Conservation (phyloP, 2,113 vertebrate genomes). For the Ammodytes dubius region DNA sequence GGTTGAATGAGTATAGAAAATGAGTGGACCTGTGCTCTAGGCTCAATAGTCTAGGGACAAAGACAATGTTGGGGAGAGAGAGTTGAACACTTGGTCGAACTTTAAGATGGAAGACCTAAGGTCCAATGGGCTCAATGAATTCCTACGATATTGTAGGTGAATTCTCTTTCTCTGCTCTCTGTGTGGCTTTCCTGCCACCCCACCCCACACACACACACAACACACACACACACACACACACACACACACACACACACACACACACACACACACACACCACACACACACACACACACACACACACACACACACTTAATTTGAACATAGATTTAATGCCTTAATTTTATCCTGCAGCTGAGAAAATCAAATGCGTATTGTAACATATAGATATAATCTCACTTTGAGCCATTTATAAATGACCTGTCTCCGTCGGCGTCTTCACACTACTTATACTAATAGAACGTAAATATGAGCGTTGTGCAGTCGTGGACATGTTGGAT, state of each 20-base stretch:
- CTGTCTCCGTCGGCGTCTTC: neutral
- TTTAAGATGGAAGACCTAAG: neutral
- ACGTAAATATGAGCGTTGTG: neutral
- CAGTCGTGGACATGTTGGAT: neutral
- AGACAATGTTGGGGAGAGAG: neutral
- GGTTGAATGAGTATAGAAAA: neutral
- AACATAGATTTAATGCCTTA: neutral
- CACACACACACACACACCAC: too few relatives aligned
- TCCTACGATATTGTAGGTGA: neutral
- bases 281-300: neutral
- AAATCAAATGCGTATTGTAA: neutral
- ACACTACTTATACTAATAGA: neutral
- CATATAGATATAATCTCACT: neutral
- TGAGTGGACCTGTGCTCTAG: neutral
- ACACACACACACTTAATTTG: neutral
- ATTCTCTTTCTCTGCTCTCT: neutral
- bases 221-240: too few relatives aligned
- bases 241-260: neutral
- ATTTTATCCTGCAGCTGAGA: neutral
- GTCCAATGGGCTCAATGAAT: neutral
- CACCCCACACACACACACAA: too few relatives aligned
- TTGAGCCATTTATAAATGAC: neutral
- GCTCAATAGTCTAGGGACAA: too few relatives aligned
- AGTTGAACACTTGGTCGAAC: neutral
- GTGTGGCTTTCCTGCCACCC: neutral